Evolutionary conservation across 2,888 invertebrate species (phyloP).

Genomic region (Bruchidius siliquastri): DNA sequence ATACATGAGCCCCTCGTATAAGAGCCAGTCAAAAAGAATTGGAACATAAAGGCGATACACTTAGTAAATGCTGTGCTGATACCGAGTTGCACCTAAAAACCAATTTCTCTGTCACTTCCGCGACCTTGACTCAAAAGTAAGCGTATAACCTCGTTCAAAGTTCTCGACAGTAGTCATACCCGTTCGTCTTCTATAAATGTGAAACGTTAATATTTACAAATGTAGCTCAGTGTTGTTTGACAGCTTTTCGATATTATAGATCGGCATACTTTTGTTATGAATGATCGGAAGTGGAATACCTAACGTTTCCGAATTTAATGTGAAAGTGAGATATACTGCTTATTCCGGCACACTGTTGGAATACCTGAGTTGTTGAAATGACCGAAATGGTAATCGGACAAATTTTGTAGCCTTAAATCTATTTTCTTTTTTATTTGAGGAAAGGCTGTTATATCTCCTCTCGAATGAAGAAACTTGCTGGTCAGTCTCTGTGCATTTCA

Average conservation of each 20-base stretch:
- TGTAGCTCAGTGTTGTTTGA: not conserved
- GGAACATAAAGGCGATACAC: not conserved
- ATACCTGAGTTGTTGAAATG: no score
- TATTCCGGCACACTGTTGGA: no score
- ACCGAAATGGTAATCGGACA: no score
- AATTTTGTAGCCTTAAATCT: no score
- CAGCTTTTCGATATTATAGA: not conserved
- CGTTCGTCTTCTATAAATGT: not conserved
- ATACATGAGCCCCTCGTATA: not conserved
- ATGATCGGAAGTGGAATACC: not conserved
- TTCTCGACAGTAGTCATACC: not conserved
- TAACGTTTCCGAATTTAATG: not conserved
- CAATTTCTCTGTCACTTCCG: constrained; percentile 6
- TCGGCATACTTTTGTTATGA: not conserved
- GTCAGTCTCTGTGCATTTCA: no score
- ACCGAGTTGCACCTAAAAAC: not conserved
- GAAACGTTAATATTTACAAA: not conserved
- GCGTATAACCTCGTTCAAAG: constrained; percentile 5
- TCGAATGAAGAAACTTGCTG: no score
- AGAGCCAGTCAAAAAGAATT: not conserved
- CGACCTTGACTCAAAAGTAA: constrained; percentile 14
- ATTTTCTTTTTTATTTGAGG: no score
- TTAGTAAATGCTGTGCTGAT: not conserved
- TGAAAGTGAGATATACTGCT: not conserved
- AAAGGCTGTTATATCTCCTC: no score